Evolutionary conservation across 2,113 vertebrate genomes (phyloP).

Genomic region (Crotalus tigris): DNA sequence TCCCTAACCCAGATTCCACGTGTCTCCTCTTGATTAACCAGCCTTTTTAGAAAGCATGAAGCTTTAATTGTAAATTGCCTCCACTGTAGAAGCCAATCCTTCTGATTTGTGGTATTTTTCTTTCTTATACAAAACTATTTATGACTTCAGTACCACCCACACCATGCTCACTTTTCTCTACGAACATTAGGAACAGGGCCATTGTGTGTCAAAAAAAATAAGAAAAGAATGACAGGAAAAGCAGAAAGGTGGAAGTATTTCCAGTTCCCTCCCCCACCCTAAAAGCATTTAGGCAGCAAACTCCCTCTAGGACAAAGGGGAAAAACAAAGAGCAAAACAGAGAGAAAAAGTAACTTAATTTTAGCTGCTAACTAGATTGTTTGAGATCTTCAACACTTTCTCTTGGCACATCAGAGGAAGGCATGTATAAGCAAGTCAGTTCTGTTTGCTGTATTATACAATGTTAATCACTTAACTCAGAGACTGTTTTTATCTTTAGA

Average conservation of each 20-base stretch:
- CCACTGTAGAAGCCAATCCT: background rate
- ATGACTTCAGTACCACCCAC: background rate
- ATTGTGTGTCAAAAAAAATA: background rate
- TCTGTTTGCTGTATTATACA: background rate
- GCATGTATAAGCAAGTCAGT: slow-evolving; percentile 16
- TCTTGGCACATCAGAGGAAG: slow-evolving; percentile 5
- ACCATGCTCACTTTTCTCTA: background rate
- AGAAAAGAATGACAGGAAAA: background rate
- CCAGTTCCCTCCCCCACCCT: background rate
- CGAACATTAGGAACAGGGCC: too few species aligned
- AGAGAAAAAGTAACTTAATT: background rate
- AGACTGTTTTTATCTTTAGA: background rate
- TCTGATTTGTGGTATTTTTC: background rate
- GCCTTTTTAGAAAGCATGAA: background rate
- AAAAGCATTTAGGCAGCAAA: background rate
- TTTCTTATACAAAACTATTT: background rate
- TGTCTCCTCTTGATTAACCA: background rate
- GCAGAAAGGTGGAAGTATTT: background rate
- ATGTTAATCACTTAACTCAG: background rate
- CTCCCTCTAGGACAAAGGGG: background rate
- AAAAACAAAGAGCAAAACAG: background rate
- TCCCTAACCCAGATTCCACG: background rate
- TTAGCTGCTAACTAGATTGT: slow-evolving; percentile 27
- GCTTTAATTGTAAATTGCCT: background rate
- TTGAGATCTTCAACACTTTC: slow-evolving; percentile 14